Base-by-base conservation (phyloP, 2,888 invertebrate species). In the Quadroppia sp. region DNA sequence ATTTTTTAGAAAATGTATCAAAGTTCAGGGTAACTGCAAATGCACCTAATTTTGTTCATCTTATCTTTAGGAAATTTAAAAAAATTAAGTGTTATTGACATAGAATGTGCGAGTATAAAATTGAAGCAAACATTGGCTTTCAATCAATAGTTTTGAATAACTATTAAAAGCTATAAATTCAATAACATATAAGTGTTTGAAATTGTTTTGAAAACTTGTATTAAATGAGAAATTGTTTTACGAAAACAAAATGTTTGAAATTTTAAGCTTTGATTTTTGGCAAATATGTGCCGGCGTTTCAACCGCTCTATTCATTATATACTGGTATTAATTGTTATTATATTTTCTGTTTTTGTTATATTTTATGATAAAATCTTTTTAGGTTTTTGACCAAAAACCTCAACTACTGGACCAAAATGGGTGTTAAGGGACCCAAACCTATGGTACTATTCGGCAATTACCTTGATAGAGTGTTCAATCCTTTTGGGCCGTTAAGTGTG, bases 371-470 rank as follows among this genome's bases (percentile, higher is more conserved):
- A 59, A n/a, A n/a, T n/a, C n/a, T 59, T 30, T 32, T 32, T 17
- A 61, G 59, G 59, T 32, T 32, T 32, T 61, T 61, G n/a, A 61
- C 59, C 2, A 30, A 15, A 32, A 61, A 61, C 25, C 17, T 32
- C 32, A 61, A 32, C n/a, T n/a, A 61, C n/a, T 61, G 59, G 70
- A 6, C 17, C 4, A 70, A 70, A 50, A 4, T 9, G 1, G 70
- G 70, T 1, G 25, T 70, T 4, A 9, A 1, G 17, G 70, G 70
- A 9, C 70, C 70, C 1, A 40, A 40, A 70, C 70, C 70, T 30
- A 4, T 25, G 4, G 42, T 42, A 3, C 20, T 36, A 17, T 50
- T 61, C 7, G 30, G 59, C 30, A 30, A 61, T 30, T 61, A 17
- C n/a, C 15, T 32, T 7, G 59, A 30, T 17, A 17, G 30, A n/a